Base-by-base conservation (phyloP, 92 coral and sea anemone genomes). In the Epizoanthus fatuus region DNA sequence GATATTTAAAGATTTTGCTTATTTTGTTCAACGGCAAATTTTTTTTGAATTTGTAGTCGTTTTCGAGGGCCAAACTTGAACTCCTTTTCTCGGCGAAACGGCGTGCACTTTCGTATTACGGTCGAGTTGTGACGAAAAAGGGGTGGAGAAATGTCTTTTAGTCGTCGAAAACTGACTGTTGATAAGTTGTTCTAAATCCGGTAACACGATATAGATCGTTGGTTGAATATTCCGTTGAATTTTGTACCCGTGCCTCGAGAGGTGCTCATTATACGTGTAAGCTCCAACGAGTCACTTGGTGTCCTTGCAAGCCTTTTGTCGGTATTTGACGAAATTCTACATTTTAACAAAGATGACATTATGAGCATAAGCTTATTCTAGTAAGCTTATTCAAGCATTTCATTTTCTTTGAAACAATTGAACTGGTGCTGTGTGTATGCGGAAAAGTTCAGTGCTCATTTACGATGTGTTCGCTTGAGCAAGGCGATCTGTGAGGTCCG, bases 121-220 rank as follows among this genome's bases (percentile, higher is more conserved):
- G 45, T 75, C 42, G 70, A 60, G 40, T n/a, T 77, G 82, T 77
- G 70, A 77, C 70, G 57, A 69, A 60, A 59, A 60, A 77, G 82
- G 82, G 82, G 82, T 77, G 82, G 82, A 77, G 82, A 77, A 77
- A 77, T 44, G 42, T 77, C 40, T 16, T 74, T 75, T 65, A 57
- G 67, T 72, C 32, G n/a, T 72, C 40, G 60, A 20, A 51, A 75
- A 29, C 66, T 75, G 67, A 37, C 70, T 42, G 82, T 59, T 77
- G 82, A 77, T 59, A 77, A 59, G 17, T 62, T 51, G 47, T 12
- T 77, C 82, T 77, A 42, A 77, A 60, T 14, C 51, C 57, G 47
- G 80, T 56, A 19, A 37, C 55, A 13, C 47, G 69, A 58, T 57
- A 59, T 51, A 19, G 13, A 58, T 40, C 54, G 22, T 19, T 59